Evolutionary conservation across 2,113 vertebrate species (phyloP).

Genomic region (Trematocara nigrifrons): DNA sequence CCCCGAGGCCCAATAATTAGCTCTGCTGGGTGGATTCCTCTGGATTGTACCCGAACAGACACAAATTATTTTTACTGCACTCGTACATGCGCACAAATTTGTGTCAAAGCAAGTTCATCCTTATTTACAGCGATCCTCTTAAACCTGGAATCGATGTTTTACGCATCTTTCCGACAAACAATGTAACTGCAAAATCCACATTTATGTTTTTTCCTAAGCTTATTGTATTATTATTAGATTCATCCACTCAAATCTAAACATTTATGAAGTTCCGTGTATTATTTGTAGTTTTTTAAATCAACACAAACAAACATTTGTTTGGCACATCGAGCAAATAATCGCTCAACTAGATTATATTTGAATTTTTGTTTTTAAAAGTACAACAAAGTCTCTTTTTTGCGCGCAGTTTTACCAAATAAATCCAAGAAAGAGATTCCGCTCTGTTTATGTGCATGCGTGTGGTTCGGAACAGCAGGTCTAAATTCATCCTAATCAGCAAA

Average conservation of each 20-base stretch:
- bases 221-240: not conserved
- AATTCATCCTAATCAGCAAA: not conserved
- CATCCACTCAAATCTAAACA: not conserved
- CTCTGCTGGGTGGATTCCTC: not conserved
- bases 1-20: not conserved
- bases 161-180: not conserved
- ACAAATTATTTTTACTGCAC: not conserved
- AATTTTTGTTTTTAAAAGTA: not conserved
- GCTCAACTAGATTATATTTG: not conserved
- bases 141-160: not conserved
- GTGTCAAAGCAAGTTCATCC: not conserved
- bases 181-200: not conserved
- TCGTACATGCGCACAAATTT: not conserved
- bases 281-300: not conserved
- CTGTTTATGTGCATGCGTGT: not conserved
- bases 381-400: not conserved
- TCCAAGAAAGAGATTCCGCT: not conserved
- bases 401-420: not conserved
- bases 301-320: not conserved
- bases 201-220: not conserved
- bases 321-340: not conserved
- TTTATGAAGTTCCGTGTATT: not conserved
- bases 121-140: not conserved
- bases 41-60: not conserved
- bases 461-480: not conserved